Base-by-base conservation (phyloP, 2,888 invertebrate genomes). In the Caenorhabditis afra region DNA sequence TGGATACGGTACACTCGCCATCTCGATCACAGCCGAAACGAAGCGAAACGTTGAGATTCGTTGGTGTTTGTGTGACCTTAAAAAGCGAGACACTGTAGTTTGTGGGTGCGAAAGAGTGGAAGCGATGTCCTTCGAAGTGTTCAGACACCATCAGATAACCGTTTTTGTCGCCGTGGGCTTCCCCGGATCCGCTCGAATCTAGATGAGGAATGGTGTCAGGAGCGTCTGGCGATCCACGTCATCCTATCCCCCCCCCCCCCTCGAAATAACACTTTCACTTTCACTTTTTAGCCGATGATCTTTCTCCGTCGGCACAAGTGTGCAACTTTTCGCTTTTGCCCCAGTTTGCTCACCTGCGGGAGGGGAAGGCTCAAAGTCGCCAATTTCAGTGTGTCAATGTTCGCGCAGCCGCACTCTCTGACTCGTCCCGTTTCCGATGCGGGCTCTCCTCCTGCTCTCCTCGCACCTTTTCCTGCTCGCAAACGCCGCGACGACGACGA, bases 281-380 rank as follows among this genome's bases (percentile, higher is more conserved):
- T 47, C 47, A 49, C 49, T 41, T 52, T 68, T 68, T 58, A 59
- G 67, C 67, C 67, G 41, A 41, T 59, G 67, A 57, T 68, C 67
- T 59, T 44, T 29, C 20, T 20, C 35, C 11, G 18, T 18, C 29
- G 11, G 12, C 20, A 58, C n/a, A 58, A 61, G 59, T 68, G 68
- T 68, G 68, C 68, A 52, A 68, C 68, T 68, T 68, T 59, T 68
- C 68, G 68, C 68, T 44, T 68, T 68, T 68, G 10, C 44, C 66
- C 37, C 29, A 29, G 62, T 70, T 70, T 70, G 61, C 22, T 62
- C 70, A 70, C 70, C 70, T 70, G 70, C 62, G 22, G 35, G 59
- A 10, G 23, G 12, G 29, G n/a, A n/a, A n/a, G n/a, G 29, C 52
- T 52, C 52, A 52, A 52, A 52, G 50, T 58, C 57, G 29, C 47